phyloP scores from a whole-genome alignment of 2,888 invertebrate genomes.

The Ariolimax columbianus region DNA sequence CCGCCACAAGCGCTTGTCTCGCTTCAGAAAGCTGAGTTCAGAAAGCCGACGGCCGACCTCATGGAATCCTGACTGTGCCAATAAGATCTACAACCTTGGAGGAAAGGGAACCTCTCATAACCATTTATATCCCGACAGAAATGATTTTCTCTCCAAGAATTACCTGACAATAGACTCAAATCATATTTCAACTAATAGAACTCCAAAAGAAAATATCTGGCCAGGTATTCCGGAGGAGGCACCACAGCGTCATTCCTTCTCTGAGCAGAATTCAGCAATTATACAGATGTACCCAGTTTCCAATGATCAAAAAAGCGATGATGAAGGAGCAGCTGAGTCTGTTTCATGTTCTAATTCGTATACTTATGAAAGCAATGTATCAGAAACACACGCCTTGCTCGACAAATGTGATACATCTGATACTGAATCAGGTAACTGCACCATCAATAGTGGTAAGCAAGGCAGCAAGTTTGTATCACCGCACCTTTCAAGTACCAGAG shows the following conservation, averaged over 20 bases:
- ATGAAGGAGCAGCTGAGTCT: neutral
- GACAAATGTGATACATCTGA: neutral
- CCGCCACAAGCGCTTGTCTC: conserved; percentile 62
- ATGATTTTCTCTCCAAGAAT: neutral
- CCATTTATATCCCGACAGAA: neutral
- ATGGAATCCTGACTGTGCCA: conserved; percentile 51
- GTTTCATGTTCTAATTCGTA: conserved; percentile 15
- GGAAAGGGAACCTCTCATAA: neutral
- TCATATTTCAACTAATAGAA: neutral
- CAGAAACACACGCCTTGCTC: conserved; percentile 24
- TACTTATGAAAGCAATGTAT: neutral
- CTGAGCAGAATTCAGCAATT: no score
- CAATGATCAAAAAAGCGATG: neutral
- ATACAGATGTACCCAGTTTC: neutral
- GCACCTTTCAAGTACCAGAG: neutral
- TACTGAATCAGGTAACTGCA: neutral
- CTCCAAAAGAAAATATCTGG: neutral
- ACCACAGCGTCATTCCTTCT: neutral
- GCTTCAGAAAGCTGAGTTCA: conserved; percentile 40
- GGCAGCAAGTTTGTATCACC: neutral
- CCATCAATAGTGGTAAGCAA: neutral
- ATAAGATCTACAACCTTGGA: conserved; percentile 21
- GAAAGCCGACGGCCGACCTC: conserved; percentile 48
- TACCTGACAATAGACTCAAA: neutral
- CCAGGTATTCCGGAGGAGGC: neutral